A percentile compares a stretch with the other conserved stretches of the same genome.
These are phyloP conservation scores for Zenarchopterus dispar DNA, from an alignment of 2,797 vertebrate species.

Conservation along the genomic window DNA sequence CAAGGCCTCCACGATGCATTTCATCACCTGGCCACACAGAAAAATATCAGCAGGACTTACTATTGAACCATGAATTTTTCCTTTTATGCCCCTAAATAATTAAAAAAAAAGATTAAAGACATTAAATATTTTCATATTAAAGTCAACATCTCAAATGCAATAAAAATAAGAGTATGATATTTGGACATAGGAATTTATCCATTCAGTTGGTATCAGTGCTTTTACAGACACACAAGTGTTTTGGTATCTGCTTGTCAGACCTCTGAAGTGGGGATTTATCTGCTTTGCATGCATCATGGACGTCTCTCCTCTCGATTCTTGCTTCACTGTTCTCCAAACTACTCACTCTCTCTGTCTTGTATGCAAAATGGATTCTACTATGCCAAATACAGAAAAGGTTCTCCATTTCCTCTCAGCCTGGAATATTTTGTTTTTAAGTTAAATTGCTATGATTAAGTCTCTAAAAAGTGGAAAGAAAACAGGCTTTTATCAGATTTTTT, in stretches of 20 bases:
- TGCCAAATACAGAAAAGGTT: constrained; percentile 17
- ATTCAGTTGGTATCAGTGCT: constrained; percentile 13
- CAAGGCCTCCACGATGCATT: constrained; percentile 93
- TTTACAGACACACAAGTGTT: neutral
- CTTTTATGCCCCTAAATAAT: neutral
- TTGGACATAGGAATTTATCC: too few relatives aligned
- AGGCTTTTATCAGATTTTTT: too few relatives aligned
- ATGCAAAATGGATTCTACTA: constrained; percentile 31
- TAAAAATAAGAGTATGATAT: neutral
- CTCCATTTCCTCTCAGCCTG: constrained; percentile 22
- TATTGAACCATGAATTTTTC: too few relatives aligned
- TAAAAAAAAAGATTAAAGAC: neutral
- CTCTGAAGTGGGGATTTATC: too few relatives aligned
- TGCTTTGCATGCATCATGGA: neutral
- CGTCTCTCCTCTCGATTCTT: neutral
- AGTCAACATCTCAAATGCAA: too few relatives aligned
- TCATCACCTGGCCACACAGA: constrained; percentile 87
- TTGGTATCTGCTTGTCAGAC: too few relatives aligned
- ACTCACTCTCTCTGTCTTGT: too few relatives aligned
- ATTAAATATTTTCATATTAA: too few relatives aligned
- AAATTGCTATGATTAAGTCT: constrained; percentile 25
- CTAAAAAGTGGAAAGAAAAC: neutral
- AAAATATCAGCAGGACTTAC: neutral
- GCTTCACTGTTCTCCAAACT: constrained; percentile 11
- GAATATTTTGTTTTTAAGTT: constrained; percentile 43